Conservation (phyloP, 2,888 invertebrate species). For the Gryllus longicercus region DNA sequence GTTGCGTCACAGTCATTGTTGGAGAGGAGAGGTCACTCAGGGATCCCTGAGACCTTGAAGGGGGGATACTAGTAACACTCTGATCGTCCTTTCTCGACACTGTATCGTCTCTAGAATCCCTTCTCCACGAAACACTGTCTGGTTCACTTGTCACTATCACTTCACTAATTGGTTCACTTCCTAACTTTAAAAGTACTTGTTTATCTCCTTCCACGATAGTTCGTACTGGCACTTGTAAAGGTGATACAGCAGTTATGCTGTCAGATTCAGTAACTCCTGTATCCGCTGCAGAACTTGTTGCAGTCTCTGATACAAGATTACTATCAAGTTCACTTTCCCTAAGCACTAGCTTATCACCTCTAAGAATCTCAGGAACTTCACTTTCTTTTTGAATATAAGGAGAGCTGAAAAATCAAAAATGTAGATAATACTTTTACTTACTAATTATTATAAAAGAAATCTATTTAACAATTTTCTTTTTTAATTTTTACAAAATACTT, state of each 20-base stretch:
- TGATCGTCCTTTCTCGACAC: conserved; percentile 25
- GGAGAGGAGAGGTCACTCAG: conserved; percentile 11
- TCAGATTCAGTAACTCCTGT: conserved; percentile 17
- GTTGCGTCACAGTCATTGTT: conserved; percentile 28
- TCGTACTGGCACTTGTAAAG: background rate
- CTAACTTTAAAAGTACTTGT: background rate
- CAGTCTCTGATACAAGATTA: background rate
- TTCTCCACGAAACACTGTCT: background rate
- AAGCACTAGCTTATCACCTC: background rate
- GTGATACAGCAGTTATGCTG: background rate
- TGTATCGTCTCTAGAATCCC: conserved; percentile 2
- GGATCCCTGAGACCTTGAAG: background rate
- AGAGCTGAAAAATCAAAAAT: conserved; percentile 33
- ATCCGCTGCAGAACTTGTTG: background rate
- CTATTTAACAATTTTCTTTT: no score
- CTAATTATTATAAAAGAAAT: no score
- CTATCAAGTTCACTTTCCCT: conserved; percentile 21
- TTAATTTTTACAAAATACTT: no score
- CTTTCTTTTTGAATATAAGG: conserved; percentile 34
- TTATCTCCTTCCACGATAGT: background rate
- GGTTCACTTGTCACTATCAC: background rate
- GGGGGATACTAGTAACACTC: conserved; percentile 29
- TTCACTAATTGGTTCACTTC: background rate
- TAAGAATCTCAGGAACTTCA: conserved; percentile 21
- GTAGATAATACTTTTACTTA: no score